Evolutionary conservation across 2,797 vertebrate genomes (phyloP), one percentile per base, ranked within the genome.

Genomic region (Pseudomugil gertrudae): DNA sequence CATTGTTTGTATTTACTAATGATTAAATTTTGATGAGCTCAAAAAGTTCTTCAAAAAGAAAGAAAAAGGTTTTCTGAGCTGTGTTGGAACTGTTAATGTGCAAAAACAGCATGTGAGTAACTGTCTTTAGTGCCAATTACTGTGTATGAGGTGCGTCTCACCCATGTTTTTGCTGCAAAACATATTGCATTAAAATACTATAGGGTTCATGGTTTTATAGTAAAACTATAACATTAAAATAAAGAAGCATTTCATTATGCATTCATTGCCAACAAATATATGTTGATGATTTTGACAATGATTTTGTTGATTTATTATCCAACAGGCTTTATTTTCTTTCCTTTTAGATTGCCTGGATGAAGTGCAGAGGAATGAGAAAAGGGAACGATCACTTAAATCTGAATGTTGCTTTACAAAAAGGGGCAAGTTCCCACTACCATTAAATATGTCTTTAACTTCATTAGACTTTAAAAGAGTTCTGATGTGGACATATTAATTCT

Each of bases 11-110:
- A 55, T 83, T 87, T 83, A 59, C 78, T 54, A 32, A 70, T 85
- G 83, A 88, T 89, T 78, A 71, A 83, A 81, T 79, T 80, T 86
- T 79, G 73, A 90, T 85, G 77, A 79, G 67, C 66, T 56, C 32
- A 48, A 74, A 70, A 52, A 56, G 27, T 74, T 47, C 2, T 19
- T 69, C 3, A 38, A 15, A 38, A 38, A 14, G 14, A 11, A 35
- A 5, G 11, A 38, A 38, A 38, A 38, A 11, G 4, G 15, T 72
- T 26, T 8, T 24, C 23, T 66, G 3, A 1, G 36, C 19, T 40
- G 43, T 5, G 17, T 47, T n/a, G 2, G 23, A 47, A 36, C 13
- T 48, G 9, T 54, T 30, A 30, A 30, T 65, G 61, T 36, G 62
- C 60, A 71, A 10, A 35, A 35, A 56, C 60, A 54, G 26, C 35